phyloP scores from a whole-genome alignment of 2,113 vertebrate genomes.

The Lasiurus borealis region DNA sequence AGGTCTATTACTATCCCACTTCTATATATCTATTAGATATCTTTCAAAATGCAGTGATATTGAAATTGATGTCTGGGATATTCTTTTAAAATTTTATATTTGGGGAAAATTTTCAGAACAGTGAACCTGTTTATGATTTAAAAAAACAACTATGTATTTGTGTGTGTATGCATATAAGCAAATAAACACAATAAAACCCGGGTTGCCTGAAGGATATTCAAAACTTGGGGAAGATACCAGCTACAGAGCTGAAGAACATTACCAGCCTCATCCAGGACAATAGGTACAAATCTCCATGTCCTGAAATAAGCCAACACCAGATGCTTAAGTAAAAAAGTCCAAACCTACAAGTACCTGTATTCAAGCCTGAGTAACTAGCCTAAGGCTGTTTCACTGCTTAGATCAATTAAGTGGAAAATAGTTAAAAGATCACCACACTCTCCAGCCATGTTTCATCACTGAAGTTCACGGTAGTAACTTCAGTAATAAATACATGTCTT shows the following conservation, averaged over 20 bases:
- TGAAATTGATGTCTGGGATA: background rate
- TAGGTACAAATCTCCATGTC: background rate
- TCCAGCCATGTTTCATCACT: background rate
- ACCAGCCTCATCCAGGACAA: background rate
- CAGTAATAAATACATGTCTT: background rate
- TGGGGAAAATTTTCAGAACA: conserved; percentile 47
- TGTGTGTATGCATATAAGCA: background rate
- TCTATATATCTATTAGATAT: background rate
- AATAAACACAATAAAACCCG: background rate
- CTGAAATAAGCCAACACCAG: conserved; percentile 45
- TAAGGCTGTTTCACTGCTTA: background rate
- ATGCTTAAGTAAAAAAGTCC: background rate
- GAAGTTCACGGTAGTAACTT: conserved; percentile 5
- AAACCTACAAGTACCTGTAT: background rate
- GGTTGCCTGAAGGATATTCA: background rate
- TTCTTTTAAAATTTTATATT: conserved; percentile 4
- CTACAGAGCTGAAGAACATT: background rate
- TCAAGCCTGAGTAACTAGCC: background rate
- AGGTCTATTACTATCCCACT: background rate
- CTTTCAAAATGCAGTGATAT: conserved; percentile 46
- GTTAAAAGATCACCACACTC: conserved; percentile 11
- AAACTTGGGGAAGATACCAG: background rate
- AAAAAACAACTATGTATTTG: background rate
- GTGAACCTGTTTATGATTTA: background rate
- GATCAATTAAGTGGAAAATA: conserved; percentile 41